Evolutionary conservation across 2,888 invertebrate genomes (phyloP), one percentile per base, ranked within the genome.

Genomic region (Hermaeophaga mercurialis): DNA sequence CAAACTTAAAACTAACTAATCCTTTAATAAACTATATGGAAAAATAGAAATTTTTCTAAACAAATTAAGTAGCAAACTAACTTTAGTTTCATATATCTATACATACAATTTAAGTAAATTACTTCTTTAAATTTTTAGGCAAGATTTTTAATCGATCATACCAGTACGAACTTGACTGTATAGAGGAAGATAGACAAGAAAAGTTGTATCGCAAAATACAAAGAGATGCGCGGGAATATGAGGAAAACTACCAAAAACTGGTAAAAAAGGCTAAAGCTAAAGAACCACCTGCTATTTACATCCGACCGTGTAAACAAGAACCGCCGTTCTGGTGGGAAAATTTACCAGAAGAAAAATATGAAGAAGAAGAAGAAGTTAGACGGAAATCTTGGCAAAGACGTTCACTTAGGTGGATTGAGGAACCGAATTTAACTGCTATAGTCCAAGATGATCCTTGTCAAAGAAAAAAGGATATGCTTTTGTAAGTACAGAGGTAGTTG

Each of bases 81-180:
- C n/a, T n/a, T n/a, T n/a, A n/a, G n/a, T n/a, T n/a, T 38, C 11
- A 4, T 9, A 38, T 12, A 38, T 3, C 3, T 12, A 33, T 6
- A 33, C 14, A 6, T 4, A 33, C 5, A 12, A 19, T 17, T 22
- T 15, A 6, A 24, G 8, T 44, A 2, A 8, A 26, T 14, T 24
- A 24, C 9, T 44, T 24, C 18, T n/a, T 43, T 41, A 7, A 7
- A 5, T 19, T 66, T 65, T 5, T 48, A 77, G 77, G 73, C 47
- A 67, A 69, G 52, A 65, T 83, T 1, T 83, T 84, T 67, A 82
- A 83, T 36, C 79, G 84, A 6, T 81, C 84, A 0, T 83, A 81
- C 66, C 81, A 80, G 62, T 84, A 80, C 59, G 84, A 84, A 64
- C 67, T 83, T 36, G 82, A 82, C 59, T 84, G 83, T 61, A 75